Percentiles rank a stretch among this genome's conserved stretches.
These are phyloP conservation scores for Chaetorhynchus papuensis DNA, from an alignment of 2,113 vertebrate species.

Conservation along the genomic window DNA sequence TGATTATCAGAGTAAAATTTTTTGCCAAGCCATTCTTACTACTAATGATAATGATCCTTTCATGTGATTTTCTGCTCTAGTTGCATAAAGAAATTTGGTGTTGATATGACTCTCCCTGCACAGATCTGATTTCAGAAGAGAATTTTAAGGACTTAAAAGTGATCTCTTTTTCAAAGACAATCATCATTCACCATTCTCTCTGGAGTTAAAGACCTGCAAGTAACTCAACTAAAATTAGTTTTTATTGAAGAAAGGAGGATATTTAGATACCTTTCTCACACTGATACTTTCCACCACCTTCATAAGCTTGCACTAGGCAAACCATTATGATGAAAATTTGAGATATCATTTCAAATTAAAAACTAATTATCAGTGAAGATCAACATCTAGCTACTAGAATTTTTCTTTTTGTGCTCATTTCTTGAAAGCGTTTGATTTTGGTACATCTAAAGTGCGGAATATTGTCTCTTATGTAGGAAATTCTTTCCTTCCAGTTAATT, in stretches of 20 bases:
- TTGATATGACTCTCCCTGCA: background rate
- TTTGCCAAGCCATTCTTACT: background rate
- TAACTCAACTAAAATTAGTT: background rate
- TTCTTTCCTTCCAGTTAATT: background rate
- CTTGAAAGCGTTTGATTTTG: background rate
- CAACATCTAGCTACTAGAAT: background rate
- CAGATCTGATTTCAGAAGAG: background rate
- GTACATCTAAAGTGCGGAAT: background rate
- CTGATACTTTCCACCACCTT: background rate
- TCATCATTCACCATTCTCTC: background rate
- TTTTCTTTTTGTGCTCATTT: background rate
- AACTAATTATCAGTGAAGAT: constrained; percentile 3
- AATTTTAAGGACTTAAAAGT: background rate
- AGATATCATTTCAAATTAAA: constrained; percentile 35
- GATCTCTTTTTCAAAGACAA: constrained; percentile 6
- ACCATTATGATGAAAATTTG: background rate
- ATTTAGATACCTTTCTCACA: background rate
- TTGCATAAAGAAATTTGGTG: background rate
- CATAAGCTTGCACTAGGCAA: background rate
- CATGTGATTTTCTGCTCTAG: constrained; percentile 6
- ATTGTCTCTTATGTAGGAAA: background rate
- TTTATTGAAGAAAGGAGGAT: background rate
- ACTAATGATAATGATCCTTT: background rate
- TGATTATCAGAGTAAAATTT: background rate
- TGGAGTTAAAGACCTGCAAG: background rate